Evolutionary conservation across 2,797 vertebrate genomes (phyloP).

Genomic region (Myoxocephalus aenaeus): DNA sequence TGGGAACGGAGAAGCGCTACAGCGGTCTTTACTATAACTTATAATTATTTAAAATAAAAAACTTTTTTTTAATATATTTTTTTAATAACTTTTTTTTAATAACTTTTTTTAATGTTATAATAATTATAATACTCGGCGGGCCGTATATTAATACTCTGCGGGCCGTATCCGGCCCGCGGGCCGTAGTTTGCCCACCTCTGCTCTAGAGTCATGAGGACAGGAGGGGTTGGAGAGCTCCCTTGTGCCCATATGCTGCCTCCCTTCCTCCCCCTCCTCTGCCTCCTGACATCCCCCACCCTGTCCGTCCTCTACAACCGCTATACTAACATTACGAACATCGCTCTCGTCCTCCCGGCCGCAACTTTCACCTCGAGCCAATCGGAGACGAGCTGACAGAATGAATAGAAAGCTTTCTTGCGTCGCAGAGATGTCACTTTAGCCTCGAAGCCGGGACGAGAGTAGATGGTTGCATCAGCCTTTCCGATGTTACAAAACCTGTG

Average conservation of each 20-base stretch:
- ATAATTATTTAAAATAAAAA: too few species aligned
- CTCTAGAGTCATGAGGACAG: constrained; percentile 22
- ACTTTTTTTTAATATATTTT: too few species aligned
- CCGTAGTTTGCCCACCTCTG: too few species aligned
- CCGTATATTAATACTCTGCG: too few species aligned
- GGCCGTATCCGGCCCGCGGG: too few species aligned
- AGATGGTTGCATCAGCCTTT: constrained; percentile 59
- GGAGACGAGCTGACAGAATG: constrained; percentile 43
- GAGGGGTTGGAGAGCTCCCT: constrained; percentile 31
- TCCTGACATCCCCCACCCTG: constrained; percentile 30
- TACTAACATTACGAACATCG: constrained; percentile 8
- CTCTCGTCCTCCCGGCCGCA: constrained; percentile 28
- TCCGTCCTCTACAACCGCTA: constrained; percentile 11
- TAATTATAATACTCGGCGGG: too few species aligned
- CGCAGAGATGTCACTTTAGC: constrained; percentile 57
- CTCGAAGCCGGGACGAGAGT: constrained; percentile 37
- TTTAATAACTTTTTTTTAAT: too few species aligned
- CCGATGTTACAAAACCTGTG: constrained; percentile 18
- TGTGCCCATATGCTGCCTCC: constrained; percentile 50
- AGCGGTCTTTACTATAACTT: too few species aligned
- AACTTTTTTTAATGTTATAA: too few species aligned
- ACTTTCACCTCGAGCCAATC: constrained; percentile 58
- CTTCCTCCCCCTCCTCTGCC: neutral
- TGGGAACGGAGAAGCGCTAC: too few species aligned
- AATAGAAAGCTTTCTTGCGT: constrained; percentile 67